Evolutionary conservation across 1,140 invertebrate species (phyloP).

Genomic region (Trichogramma pretiosum): DNA sequence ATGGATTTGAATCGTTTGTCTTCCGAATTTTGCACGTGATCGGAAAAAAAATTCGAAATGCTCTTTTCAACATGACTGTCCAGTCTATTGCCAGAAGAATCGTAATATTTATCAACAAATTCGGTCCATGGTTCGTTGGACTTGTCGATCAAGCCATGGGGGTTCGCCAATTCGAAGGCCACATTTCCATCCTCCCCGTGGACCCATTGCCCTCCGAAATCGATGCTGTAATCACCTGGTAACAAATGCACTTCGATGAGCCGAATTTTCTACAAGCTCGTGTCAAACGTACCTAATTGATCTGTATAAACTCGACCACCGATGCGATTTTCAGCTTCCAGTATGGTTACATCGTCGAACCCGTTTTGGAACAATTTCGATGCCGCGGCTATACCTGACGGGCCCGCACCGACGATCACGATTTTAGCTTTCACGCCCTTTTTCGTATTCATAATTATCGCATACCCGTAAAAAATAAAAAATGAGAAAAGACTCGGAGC

Average conservation of each 20-base stretch:
- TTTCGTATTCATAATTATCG: too few relatives aligned
- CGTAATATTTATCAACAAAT: constrained; percentile 42
- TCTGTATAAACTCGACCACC: constrained; percentile 45
- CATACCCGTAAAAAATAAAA: too few relatives aligned
- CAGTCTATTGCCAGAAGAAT: constrained; percentile 18
- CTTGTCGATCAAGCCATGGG: constrained; percentile 17
- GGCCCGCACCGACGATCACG: constrained; percentile 46
- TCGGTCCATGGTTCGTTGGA: constrained; percentile 19
- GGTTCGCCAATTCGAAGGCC: constrained; percentile 54
- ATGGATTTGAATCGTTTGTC: constrained; percentile 28
- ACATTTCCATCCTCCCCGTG: constrained; percentile 68
- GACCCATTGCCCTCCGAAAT: constrained; percentile 77
- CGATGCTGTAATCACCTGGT: constrained; percentile 50
- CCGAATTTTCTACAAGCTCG: too few relatives aligned
- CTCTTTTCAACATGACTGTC: not conserved
- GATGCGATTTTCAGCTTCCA: constrained; percentile 54
- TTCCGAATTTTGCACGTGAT: constrained; percentile 19
- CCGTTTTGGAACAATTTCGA: constrained; percentile 42
- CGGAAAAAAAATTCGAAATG: constrained; percentile 24
- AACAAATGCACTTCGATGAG: too few relatives aligned
- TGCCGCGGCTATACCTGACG: constrained; percentile 51
- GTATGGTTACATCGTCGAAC: not conserved
- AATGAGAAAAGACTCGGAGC: too few relatives aligned
- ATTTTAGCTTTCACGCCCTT: not conserved
- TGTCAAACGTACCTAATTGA: not conserved